Evolutionary conservation across 2,888 invertebrate species (phyloP).

Genomic region (Pegoplata infirma): DNA sequence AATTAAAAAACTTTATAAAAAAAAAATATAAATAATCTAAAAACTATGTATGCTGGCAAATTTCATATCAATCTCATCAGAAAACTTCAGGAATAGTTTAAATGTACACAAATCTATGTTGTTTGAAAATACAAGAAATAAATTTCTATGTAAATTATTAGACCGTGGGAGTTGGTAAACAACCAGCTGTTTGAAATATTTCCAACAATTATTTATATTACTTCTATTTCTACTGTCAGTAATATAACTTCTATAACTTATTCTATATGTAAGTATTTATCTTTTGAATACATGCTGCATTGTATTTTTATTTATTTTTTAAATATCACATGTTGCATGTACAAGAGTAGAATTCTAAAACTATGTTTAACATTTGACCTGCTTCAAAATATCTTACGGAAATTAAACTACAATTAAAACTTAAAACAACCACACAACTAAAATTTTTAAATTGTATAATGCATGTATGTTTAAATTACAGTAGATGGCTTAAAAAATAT

Average conservation of each 20-base stretch:
- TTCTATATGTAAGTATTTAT: neutral
- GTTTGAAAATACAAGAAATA: too few species aligned
- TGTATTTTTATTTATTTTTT: neutral
- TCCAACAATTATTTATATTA: too few species aligned
- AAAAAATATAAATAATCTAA: too few species aligned
- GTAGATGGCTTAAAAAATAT: neutral
- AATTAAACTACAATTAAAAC: constrained; percentile 66
- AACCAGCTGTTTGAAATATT: too few species aligned
- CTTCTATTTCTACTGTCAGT: too few species aligned
- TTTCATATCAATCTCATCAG: too few species aligned
- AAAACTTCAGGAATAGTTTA: too few species aligned
- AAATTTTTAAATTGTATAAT: constrained; percentile 3
- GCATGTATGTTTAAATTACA: neutral
- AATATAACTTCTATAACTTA: neutral
- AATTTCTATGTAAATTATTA: too few species aligned
- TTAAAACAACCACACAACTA: constrained; percentile 41
- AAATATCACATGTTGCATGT: neutral
- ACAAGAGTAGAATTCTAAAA: constrained; percentile 19
- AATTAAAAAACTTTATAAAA: too few species aligned
- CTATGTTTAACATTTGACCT: constrained; percentile 57
- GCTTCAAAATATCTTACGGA: constrained; percentile 58
- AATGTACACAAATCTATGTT: too few species aligned
- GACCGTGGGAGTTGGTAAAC: too few species aligned
- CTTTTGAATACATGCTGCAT: neutral
- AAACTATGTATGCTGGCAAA: too few species aligned